A percentile compares a stretch with the other conserved stretches of the same genome.
Conservation (phyloP, 2,113 vertebrate species). For the Colossoma macropomum region DNA sequence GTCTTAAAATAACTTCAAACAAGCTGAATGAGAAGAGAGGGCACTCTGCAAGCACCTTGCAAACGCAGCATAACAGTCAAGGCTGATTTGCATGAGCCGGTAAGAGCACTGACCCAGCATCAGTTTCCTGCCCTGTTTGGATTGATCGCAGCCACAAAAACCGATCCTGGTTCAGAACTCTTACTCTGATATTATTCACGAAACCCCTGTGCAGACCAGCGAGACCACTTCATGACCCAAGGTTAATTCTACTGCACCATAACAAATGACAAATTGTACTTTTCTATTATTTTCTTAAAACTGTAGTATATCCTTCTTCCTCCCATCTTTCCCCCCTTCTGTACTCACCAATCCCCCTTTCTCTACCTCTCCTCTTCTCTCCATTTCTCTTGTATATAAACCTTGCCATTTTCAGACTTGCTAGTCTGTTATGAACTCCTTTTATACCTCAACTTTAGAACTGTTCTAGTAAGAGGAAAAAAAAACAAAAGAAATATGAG, state of each 20-base stretch:
- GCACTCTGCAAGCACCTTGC: not conserved
- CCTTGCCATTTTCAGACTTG: constrained; percentile 82
- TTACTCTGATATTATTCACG: not conserved
- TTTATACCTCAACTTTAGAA: constrained; percentile 89
- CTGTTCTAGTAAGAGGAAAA: constrained; percentile 84
- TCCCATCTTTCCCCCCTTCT: constrained; percentile 63
- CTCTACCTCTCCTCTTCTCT: constrained; percentile 77
- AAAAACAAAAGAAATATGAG: constrained; percentile 78
- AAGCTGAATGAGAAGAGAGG: not conserved
- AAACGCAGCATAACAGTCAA: too few species aligned
- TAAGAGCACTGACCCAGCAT: not conserved
- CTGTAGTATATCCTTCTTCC: constrained; percentile 75
- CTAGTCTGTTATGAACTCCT: constrained; percentile 82
- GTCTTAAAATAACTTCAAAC: not conserved
- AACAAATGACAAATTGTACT: constrained; percentile 58
- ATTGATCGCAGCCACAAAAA: not conserved
- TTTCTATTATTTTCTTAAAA: constrained; percentile 69
- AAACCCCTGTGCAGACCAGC: not conserved
- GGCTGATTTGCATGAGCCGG: not conserved
- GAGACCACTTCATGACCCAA: not conserved
- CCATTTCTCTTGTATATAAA: constrained; percentile 83
- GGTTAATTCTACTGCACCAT: constrained; percentile 70
- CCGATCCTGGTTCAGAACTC: not conserved
- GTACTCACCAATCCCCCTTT: constrained; percentile 73
- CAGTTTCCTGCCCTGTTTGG: not conserved